phyloP scores from a whole-genome alignment of 2,113 vertebrate genomes.

The Ascaphus truei region DNA sequence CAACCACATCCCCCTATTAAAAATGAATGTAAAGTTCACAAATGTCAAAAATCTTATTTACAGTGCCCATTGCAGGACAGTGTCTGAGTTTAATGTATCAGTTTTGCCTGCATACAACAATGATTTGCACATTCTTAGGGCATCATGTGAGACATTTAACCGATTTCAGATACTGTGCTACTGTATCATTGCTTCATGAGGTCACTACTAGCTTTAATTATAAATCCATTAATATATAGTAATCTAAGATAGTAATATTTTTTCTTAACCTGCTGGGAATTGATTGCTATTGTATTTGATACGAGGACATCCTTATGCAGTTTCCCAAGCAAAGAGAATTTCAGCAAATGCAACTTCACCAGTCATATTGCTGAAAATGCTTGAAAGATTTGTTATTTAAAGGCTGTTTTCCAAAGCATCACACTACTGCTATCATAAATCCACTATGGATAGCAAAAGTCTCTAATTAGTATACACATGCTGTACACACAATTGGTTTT shows the following conservation, averaged over 20 bases:
- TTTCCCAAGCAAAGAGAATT: conserved; percentile 17
- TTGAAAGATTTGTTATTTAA: neutral
- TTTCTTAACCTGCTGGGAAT: conserved; percentile 61
- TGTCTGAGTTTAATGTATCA: conserved; percentile 4
- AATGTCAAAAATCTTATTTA: neutral
- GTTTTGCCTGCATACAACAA: neutral
- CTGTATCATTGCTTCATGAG: too few relatives aligned
- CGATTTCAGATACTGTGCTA: too few relatives aligned
- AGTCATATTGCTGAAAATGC: neutral
- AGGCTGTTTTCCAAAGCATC: neutral
- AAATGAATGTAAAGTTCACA: conserved; percentile 9
- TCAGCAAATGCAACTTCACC: neutral
- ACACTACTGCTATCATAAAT: neutral
- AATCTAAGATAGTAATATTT: conserved; percentile 65
- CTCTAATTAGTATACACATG: neutral
- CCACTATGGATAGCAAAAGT: neutral
- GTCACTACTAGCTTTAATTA: conserved; percentile 67
- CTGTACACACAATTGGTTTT: conserved; percentile 6
- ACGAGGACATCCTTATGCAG: conserved; percentile 45
- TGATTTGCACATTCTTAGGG: neutral
- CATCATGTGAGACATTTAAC: neutral
- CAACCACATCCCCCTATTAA: conserved; percentile 6
- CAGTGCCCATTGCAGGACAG: neutral
- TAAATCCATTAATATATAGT: conserved; percentile 56
- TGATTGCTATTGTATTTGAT: conserved; percentile 54